These are phyloP conservation scores for Typhlichthys subterraneus DNA, from an alignment of 2,797 vertebrate species.

Conservation along the genomic window DNA sequence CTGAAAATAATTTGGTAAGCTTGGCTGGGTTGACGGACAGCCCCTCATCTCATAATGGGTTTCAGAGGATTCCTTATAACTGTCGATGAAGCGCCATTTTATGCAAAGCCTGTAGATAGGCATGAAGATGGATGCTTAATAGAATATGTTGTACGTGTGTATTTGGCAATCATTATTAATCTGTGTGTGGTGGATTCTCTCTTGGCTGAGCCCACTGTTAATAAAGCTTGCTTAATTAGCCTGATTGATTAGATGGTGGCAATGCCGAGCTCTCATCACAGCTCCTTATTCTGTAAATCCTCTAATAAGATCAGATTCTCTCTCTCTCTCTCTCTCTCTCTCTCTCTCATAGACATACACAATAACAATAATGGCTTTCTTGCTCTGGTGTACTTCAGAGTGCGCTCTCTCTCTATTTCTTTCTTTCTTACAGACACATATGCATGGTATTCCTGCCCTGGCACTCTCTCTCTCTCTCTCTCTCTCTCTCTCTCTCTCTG, in stretches of 20 bases:
- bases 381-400: no score
- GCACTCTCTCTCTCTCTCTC: slow-evolving; percentile 20
- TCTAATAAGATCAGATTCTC: slow-evolving; percentile 69
- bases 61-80: slow-evolving; percentile 45
- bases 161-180: slow-evolving; percentile 76
- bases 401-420: no score
- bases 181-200: slow-evolving; percentile 66
- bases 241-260: slow-evolving; percentile 75
- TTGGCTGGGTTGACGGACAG: slow-evolving; percentile 41
- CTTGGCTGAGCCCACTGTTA: slow-evolving; percentile 63
- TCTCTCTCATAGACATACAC: background rate
- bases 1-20: slow-evolving; percentile 30
- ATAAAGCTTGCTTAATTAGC: slow-evolving; percentile 75
- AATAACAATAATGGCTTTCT: no score
- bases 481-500: slow-evolving; percentile 37
- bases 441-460: slow-evolving; percentile 47
- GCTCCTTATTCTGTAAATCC: slow-evolving; percentile 63
- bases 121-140: slow-evolving; percentile 65
- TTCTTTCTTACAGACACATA: background rate
- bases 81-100: slow-evolving; percentile 36
- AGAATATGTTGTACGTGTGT: slow-evolving; percentile 64
- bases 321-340: background rate
- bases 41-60: slow-evolving; percentile 25
- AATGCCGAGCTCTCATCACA: slow-evolving; percentile 65
- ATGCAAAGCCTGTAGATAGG: slow-evolving; percentile 45